Conservation (phyloP, 1,140 invertebrate species). For the Zaprionus nigranus region DNA sequence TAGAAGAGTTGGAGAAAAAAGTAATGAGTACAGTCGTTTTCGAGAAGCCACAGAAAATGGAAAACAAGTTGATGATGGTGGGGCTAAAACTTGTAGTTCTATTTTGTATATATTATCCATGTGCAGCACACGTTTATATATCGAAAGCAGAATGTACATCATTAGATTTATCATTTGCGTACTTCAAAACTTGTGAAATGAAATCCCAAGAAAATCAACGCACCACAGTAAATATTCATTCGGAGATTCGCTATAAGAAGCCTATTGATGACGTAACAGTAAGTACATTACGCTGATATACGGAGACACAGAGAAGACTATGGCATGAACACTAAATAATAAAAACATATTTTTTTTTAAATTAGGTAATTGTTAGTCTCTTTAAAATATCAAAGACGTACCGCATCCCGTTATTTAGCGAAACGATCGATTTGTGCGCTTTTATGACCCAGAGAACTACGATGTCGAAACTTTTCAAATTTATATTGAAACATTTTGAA, state of each 20-base stretch:
- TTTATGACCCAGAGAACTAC: background rate
- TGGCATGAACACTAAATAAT: background rate
- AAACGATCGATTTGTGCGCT: slow-evolving; percentile 44
- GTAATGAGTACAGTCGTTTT: background rate
- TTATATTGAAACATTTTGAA: background rate
- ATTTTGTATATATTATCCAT: background rate
- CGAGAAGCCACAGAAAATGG: background rate
- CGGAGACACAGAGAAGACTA: too few relatives aligned
- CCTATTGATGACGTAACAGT: slow-evolving; percentile 47
- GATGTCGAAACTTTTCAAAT: background rate
- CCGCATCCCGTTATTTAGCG: slow-evolving; percentile 40
- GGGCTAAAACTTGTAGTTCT: background rate
- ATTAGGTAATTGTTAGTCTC: background rate
- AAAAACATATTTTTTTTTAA: background rate
- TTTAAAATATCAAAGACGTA: slow-evolving; percentile 25
- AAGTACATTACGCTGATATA: slow-evolving; percentile 18
- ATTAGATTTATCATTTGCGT: slow-evolving; percentile 19
- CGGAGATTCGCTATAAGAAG: slow-evolving; percentile 22
- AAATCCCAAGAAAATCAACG: slow-evolving; percentile 4
- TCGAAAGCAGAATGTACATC: slow-evolving; percentile 18
- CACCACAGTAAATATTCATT: slow-evolving; percentile 29
- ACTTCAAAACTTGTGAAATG: slow-evolving; percentile 44
- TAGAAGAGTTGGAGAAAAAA: background rate
- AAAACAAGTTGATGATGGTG: background rate
- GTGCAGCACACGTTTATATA: background rate